Conservation (phyloP, 2,888 invertebrate genomes). For the Drosophila suboccidentalis region DNA sequence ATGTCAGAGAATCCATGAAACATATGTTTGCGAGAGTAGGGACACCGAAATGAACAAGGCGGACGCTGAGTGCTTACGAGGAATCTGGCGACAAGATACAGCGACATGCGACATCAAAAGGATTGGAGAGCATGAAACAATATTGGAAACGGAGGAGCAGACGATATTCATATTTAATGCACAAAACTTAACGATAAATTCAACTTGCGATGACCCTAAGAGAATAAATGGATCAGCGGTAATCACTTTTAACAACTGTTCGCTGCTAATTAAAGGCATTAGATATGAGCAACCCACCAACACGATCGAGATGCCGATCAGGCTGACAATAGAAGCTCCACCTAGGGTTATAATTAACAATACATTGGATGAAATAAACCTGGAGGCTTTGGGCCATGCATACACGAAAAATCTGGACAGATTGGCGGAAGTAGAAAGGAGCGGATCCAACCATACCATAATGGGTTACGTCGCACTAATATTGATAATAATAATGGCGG, state of each 20-base stretch:
- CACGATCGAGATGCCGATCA: neutral
- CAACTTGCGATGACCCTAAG: neutral
- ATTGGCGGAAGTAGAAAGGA: neutral
- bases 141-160: slow-evolving; percentile 1
- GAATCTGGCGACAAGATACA: neutral
- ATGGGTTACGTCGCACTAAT: neutral
- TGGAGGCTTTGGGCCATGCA: neutral
- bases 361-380: neutral
- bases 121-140: neutral
- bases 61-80: neutral
- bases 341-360: neutral
- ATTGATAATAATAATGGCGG: neutral
- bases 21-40: slow-evolving; percentile 2
- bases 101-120: neutral
- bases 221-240: slow-evolving; percentile 2
- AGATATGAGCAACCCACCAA: slow-evolving; percentile 1
- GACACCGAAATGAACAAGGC: neutral
- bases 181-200: neutral
- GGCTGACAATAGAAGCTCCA: neutral
- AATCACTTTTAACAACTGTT: neutral
- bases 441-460: neutral
- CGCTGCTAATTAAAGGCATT: neutral
- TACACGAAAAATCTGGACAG: neutral
- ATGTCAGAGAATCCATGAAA: neutral
- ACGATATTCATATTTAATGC: neutral